Base-by-base conservation (phyloP, 1,140 invertebrate species). In the Dryas iulia region DNA sequence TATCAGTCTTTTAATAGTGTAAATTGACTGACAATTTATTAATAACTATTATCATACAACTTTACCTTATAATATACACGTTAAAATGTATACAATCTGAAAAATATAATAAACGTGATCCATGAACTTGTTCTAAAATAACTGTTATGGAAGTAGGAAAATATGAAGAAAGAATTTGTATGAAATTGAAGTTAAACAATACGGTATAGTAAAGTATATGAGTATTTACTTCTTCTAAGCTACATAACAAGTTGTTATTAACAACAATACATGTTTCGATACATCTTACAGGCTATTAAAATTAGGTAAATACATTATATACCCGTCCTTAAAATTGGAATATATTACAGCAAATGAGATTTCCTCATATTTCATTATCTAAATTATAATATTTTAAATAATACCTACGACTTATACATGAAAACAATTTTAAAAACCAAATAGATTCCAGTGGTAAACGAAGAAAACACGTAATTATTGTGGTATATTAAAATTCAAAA, bases 191-290 rank as follows among this genome's bases (percentile, higher is more conserved):
- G 39, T 47, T 47, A 21, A 21, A 47, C 14, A 47, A 47, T 47
- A 47, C 2, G 39, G 8, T 21, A 18, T 47, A 47, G 35, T 47
- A 47, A 47, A 47, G 14, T 56, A 57, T 31, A 61, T 47, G 53
- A 60, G 66, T 68, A 73, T 71, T 71, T 52, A 66, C 58, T 28
- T 53, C 56, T 53, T 52, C 47, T 86, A 87, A 83, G 71, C 82
- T 86, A 86, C 79, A 84, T 87, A 89, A 89, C 84, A 86, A 80
- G 75, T 83, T 75, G n/a, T n/a, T n/a, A n/a, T n/a, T n/a, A n/a
- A n/a, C 39, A 47, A 47, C 39, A 18, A 47, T 47, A 47, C 39
- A 21, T 10, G 18, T 47, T 7, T 47, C 1, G 8, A 47, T 87
- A 86, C 82, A 86, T 18, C 64, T 58, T 74, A 65, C 60, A 61